Base-by-base conservation (phyloP, 2,113 vertebrate species). In the Stomatorhinus ivindoensis region DNA sequence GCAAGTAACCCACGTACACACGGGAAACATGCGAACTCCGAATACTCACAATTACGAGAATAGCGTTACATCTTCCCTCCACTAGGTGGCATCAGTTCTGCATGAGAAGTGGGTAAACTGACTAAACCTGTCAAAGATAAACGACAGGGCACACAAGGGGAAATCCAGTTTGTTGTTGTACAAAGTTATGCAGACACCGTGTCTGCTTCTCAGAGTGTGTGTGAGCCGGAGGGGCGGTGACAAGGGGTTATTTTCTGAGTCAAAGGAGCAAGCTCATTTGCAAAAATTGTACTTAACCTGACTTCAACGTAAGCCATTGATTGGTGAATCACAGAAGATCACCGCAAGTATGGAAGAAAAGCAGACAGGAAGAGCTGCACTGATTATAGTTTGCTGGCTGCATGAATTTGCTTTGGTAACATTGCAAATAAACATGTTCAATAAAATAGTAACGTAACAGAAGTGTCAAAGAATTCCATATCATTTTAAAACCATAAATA, bases 151-250 rank as follows among this genome's bases (percentile, higher is more conserved):
- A 17, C 80, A 85, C 42, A n/a, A 86, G 83, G 83, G 83, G 83
- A 86, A 86, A 50, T 86, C 83, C 83, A 86, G 42, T 86, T 46
- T 86, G 83, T 86, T 86, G 27, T 48, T 86, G 83, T 86, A 27
- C 46, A 86, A 31, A 86, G 83, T 86, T 24, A 86, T 47, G 47
- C 47, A 86, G 42, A 85, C 42, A 85, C 82, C 21, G 21, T 85
- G 83, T 86, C 44, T 48, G 83, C n/a, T 47, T 86, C 21, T 42
- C 15, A 42, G 13, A 15, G 35, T 80, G 31, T 17, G 69, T 27
- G 11, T 76, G 73, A 42, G 73, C 73, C 35, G 15, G 35, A 80
- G 73, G 73, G 35, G 31, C 17, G 73, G 35, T 39, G 73, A 17
- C 73, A 42, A 31, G 73, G 73, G 73, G 31, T 80, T 80, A 80